Evolutionary conservation across 2,797 vertebrate species (phyloP), one percentile per base, ranked within the genome.

Genomic region (Typhlichthys eigenmanni): DNA sequence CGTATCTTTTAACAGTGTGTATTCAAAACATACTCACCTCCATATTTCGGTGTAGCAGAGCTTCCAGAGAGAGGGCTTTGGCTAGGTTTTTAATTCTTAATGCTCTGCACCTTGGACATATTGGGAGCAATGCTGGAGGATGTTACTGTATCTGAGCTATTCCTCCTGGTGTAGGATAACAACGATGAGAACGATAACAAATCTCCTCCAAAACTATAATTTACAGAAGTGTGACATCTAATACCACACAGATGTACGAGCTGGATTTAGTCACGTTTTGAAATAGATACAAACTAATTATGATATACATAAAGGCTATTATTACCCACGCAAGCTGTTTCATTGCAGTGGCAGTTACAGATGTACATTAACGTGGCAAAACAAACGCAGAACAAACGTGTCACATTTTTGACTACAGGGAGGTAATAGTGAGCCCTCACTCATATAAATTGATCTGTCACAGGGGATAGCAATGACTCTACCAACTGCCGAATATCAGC

Each of bases 381-480:
- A 53, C 48, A 19, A 29, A 46, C 12, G 50, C 14, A 46, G 38
- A 24, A 60, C 10, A 7, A 13, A 9, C 9, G 17, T 38, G 47
- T 60, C 47, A 16, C n/a, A 34, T 50, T 50, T 48, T n/a, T 62
- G 60, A 16, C 17, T 29, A 43, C 17, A 60, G 29, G 48, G 59
- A 32, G 16, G 16, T 38, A 51, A 34, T 32, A 16, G 38, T 45
- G 51, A 45, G n/a, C n/a, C 8, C 24, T 49, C 58, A 49, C 58
- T 50, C 47, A 60, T 50, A 6, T 12, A 59, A 48, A 59, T 29
- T 29, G 57, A 47, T 24, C 57, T 60, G 13, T 58, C 17, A 29
- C 6, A 5, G 60, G 52, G 17, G 38, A 54, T 47, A 46, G 19
- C 17, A 29, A n/a, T 24, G 52, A 54, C 60, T 46, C 47, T n/a